Conservation (phyloP, 2,888 invertebrate genomes). For the Cheilosia pagana region DNA sequence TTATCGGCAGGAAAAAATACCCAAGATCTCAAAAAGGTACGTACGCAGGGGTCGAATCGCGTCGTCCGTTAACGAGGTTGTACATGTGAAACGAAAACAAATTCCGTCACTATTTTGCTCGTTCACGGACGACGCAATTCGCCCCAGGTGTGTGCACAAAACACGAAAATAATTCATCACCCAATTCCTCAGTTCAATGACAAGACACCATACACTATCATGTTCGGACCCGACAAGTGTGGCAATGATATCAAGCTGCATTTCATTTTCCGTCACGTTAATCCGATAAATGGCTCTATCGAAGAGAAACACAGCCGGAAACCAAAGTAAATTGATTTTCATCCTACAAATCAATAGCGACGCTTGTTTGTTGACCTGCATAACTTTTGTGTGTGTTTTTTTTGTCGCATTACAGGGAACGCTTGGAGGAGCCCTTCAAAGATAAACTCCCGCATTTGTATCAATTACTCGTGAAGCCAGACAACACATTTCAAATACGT, state of each 20-base stretch:
- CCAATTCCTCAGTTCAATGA: slow-evolving; percentile 89
- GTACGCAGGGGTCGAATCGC: no score
- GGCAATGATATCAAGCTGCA: slow-evolving; percentile 97
- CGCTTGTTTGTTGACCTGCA: slow-evolving; percentile 61
- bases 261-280: slow-evolving; percentile 96
- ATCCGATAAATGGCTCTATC: slow-evolving; percentile 94
- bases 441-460: slow-evolving; percentile 97
- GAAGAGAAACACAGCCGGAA: slow-evolving; percentile 99
- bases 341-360: slow-evolving; percentile 33
- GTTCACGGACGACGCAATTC: no score
- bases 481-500: slow-evolving; percentile 91
- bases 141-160: background rate
- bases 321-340: slow-evolving; percentile 85
- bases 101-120: no score
- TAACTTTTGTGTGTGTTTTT: slow-evolving; percentile 66
- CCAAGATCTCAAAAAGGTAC: slow-evolving; percentile 88
- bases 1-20: slow-evolving; percentile 89
- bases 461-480: slow-evolving; percentile 90
- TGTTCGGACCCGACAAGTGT: slow-evolving; percentile 99
- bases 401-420: slow-evolving; percentile 84
- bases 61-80: no score
- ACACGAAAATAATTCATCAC: slow-evolving; percentile 37
- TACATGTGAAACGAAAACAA: no score
- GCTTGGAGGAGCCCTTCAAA: slow-evolving; percentile 93
- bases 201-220: slow-evolving; percentile 98